A percentile compares a stretch with the other conserved stretches of the same genome.
Evolutionary conservation across 2,888 invertebrate species (phyloP).

Genomic region (Nephrotoma appendiculata): DNA sequence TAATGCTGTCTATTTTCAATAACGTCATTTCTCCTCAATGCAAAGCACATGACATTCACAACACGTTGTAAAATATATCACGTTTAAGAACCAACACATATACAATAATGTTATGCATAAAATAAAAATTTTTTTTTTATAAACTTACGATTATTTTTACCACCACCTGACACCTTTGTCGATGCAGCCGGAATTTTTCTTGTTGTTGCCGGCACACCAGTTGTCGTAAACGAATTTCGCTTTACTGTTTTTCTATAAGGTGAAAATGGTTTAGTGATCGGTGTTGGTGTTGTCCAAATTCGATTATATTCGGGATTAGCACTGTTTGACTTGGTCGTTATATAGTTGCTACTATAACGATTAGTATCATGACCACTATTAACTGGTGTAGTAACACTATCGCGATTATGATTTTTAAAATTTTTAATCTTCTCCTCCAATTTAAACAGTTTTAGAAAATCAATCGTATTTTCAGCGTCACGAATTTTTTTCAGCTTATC

Average conservation of each 20-base stretch:
- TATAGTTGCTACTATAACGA: background rate
- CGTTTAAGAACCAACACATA: background rate
- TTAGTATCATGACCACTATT: background rate
- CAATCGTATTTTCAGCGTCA: background rate
- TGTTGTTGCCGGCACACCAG: background rate
- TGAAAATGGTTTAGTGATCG: background rate
- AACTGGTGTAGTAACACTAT: background rate
- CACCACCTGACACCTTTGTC: background rate
- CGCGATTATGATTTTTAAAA: background rate
- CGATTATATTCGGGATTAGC: background rate
- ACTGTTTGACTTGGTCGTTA: background rate
- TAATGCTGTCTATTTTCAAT: too few relatives aligned
- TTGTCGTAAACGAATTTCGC: background rate
- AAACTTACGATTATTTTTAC: background rate
- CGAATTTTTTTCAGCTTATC: background rate
- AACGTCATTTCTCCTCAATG: too few relatives aligned
- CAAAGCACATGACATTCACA: too few relatives aligned
- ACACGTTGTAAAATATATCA: background rate
- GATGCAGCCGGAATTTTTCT: background rate
- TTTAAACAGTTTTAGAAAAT: background rate
- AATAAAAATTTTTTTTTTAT: background rate
- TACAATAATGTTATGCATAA: background rate
- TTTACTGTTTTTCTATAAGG: background rate
- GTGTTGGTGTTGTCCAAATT: background rate
- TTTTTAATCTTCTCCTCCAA: background rate